Base-by-base conservation (phyloP, 2,888 invertebrate species). In the Amphimallon solstitiale region DNA sequence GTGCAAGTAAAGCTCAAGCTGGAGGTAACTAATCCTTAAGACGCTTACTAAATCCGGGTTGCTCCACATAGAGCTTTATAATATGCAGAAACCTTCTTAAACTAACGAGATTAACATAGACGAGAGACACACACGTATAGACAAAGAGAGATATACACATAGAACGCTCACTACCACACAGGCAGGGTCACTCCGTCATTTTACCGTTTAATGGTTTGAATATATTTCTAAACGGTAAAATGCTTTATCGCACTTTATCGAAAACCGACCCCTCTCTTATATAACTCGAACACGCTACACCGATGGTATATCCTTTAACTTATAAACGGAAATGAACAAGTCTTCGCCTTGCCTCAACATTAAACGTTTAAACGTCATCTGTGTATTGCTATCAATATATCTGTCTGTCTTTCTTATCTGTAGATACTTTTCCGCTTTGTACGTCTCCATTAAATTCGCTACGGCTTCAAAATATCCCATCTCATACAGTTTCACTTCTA, bases 31-130 rank as follows among this genome's bases (percentile, higher is more conserved):
- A 88, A 88, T 88, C 87, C 87, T 85, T 86, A 87, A 87, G 87
- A 86, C 87, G 86, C 82, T 84, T 84, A 75, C 76, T 76, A 76
- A 76, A 78, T 78, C 77, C 77, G 77, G 76, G 78, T 79, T 78
- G 77, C 79, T 81, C 78, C 75, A 77, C 77, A 79, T 86, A 87
- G 87, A 87, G 86, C 87, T 87, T 80, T 85, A 86, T 88, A 87
- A 88, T 88, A 87, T 87, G 87, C 86, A 86, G 87, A 88, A 88
- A 88, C 87, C 88, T 87, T 88, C 88, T 88, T 88, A 88, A 86
- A 86, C 87, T 88, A 88, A 88, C 88, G 87, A 87, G 88, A 88
- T 88, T 88, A 88, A 86, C 87, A 86, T 83, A 84, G 82, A 85
- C 86, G 86, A 86, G 86, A 82, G 83, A 84, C 9, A 15, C 38